Evolutionary conservation across 1,140 invertebrate species (phyloP), one percentile per base, ranked within the genome.

Genomic region (Drosophila repleta): DNA sequence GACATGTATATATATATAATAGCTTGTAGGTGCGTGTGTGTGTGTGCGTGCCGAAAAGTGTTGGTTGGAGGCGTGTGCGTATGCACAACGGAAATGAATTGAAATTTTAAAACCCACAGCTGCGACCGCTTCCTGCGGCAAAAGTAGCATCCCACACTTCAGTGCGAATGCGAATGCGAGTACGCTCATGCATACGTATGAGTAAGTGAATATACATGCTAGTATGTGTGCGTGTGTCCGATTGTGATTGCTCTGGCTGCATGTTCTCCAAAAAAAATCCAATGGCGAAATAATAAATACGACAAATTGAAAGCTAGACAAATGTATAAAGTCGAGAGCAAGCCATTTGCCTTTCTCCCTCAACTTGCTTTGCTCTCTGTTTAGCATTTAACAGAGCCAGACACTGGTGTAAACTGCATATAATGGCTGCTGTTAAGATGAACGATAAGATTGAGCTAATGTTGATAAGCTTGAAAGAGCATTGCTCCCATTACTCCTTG

Each of bases 91-190:
- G 83, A 87, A 88, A 87, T 87, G 82, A 87, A 87, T 87, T 87
- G 82, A 87, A 87, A 87, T 87, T 87, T 87, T 87, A 87, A 87
- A 87, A 83, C 82, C 82, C 83, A 87, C 82, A 87, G 82, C 82
- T 87, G 82, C 82, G 82, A 88, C 82, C 82, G 82, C 82, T 87
- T 87, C 83, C 82, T 87, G 82, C 82, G 82, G 82, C 82, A 87
- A 87, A 82, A 87, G 83, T 70, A 88, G 75, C 83, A 76, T 60
- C 71, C 76, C 71, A 84, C 79, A 72, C 74, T 76, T 75, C 72
- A 60, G 26, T 56, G 45, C 45, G n/a, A 52, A 51, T 51, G 45
- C 57, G 24, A 55, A 45, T 55, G 26, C 39, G 53, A 55, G 20
- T 53, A 74, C 64, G 68, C 45, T 37, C 70, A 73, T 68, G 51